phyloP scores from a whole-genome alignment of 2,797 vertebrate genomes.

The Pachyuromys duprasi region DNA sequence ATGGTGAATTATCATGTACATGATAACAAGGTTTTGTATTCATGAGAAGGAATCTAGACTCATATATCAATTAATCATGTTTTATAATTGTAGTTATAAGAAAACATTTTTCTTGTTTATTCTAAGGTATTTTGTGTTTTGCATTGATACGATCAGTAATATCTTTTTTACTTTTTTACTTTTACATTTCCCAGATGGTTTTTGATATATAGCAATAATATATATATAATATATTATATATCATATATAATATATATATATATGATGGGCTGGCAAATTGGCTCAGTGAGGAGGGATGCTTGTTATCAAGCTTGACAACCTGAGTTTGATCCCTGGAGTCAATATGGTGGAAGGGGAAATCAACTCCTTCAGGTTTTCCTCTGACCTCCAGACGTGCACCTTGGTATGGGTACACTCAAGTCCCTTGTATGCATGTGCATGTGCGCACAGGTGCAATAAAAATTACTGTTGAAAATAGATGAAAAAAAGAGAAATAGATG shows the following conservation, averaged over 20 bases:
- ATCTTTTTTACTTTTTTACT: background rate
- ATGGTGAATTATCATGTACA: background rate
- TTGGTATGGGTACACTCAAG: background rate
- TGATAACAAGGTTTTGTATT: background rate
- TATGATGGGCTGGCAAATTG: background rate
- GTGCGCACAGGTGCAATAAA: background rate
- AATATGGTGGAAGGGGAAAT: background rate
- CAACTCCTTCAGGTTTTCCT: background rate
- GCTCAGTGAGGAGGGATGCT: background rate
- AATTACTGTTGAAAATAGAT: background rate
- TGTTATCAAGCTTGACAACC: background rate
- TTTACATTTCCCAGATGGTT: background rate
- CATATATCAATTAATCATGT: background rate
- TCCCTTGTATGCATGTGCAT: background rate
- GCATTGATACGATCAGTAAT: background rate
- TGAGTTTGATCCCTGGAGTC: background rate
- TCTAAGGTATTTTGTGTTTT: background rate
- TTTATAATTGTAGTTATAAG: background rate
- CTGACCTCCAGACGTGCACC: background rate
- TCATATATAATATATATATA: background rate
- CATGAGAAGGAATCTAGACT: background rate
- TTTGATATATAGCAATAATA: background rate
- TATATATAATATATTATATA: background rate
- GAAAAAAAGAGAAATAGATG: background rate
- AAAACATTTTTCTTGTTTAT: background rate